Evolutionary conservation across 2,797 vertebrate genomes (phyloP).

Genomic region (Mallotus villosus): DNA sequence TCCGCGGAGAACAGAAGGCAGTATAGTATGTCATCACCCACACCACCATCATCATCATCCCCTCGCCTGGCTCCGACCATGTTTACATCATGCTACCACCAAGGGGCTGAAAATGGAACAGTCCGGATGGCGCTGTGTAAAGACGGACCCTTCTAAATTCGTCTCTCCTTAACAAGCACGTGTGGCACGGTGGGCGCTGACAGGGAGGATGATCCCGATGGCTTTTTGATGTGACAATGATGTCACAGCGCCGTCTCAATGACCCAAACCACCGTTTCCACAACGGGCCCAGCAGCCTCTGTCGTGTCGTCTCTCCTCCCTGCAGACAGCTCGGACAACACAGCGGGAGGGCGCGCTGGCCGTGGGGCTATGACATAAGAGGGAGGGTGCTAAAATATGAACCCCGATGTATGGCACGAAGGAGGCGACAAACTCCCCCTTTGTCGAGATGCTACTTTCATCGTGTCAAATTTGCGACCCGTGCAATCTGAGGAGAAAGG

Average conservation of each 20-base stretch:
- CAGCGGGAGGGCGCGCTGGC: neutral
- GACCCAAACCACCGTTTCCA: neutral
- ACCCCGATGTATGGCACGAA: too few relatives aligned
- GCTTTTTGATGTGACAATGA: neutral
- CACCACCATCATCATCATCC: neutral
- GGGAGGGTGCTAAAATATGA: neutral
- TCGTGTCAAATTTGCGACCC: too few relatives aligned
- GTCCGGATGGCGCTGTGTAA: neutral
- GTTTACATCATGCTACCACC: neutral
- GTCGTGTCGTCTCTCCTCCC: too few relatives aligned
- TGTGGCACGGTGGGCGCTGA: neutral
- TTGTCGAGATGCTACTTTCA: too few relatives aligned
- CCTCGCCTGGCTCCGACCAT: neutral
- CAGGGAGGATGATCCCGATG: neutral
- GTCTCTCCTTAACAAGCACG: neutral
- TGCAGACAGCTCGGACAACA: too few relatives aligned
- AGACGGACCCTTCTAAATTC: neutral
- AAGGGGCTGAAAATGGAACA: neutral
- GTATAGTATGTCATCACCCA: constrained; percentile 1
- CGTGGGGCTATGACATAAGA: neutral
- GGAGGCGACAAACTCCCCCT: too few relatives aligned
- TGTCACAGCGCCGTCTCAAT: neutral
- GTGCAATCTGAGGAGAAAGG: neutral
- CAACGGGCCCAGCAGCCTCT: too few relatives aligned
- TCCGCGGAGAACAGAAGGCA: neutral